Base-by-base conservation (phyloP, 1,140 invertebrate genomes). In the Cephus cinctus region DNA sequence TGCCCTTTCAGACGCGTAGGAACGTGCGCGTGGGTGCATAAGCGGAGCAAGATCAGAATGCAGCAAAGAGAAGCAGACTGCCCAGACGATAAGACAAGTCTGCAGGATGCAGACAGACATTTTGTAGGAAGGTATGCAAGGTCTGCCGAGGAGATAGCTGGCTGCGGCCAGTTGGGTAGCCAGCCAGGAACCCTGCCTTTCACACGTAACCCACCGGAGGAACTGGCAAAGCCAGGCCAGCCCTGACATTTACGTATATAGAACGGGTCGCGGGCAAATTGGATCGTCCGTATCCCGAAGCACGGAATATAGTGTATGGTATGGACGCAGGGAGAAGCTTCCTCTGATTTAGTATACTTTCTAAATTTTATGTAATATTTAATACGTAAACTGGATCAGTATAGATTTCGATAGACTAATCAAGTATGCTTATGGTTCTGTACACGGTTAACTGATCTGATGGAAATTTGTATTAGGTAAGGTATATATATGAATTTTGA, bases 281-380 rank as follows among this genome's bases (percentile, higher is more conserved):
- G 50, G 50, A 54, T 32, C 11, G 38, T 56, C 25, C 25, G 6
- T 27, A 27, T 8, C 25, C n/a, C 25, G 6, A 27, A 27, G 25
- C n/a, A n/a, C 25, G 25, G 25, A 6, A 6, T n/a, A n/a, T n/a
- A n/a, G n/a, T n/a, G n/a, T n/a, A n/a, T n/a, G n/a, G n/a, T n/a
- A n/a, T n/a, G n/a, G 6, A n/a, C 25, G 25, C 25, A 48, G 55
- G 55, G 54, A 50, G 44, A 59, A 59, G 47, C 46, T 55, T 56
- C 47, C 49, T 54, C 35, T 57, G 50, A 68, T 59, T 59, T 65
- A 59, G 43, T 21, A 51, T 50, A 56, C 57, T 66, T 63, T 66
- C 56, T 56, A 59, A 40, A 35, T 36, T 63, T 63, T 64, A 41
- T 56, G 27, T 30, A 42, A 20, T 43, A 41, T n/a, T n/a, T n/a